Evolutionary conservation across 1,140 invertebrate species (phyloP).

Genomic region (Lineus longissimus): DNA sequence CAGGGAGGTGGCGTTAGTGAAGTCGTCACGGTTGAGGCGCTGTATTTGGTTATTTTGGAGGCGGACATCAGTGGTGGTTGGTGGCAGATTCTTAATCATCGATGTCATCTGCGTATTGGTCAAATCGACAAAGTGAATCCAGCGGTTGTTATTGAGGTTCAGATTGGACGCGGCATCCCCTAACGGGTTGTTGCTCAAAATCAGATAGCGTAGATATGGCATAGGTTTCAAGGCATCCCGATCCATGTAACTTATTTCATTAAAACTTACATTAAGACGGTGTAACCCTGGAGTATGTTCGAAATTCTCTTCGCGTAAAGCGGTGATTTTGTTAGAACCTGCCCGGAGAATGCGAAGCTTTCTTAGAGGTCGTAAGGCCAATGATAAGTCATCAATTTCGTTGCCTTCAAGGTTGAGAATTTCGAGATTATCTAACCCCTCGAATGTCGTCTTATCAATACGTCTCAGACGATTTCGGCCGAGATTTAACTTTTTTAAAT

Average conservation of each 20-base stretch:
- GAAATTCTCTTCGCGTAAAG: conserved; percentile 69
- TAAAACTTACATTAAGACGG: conserved; percentile 62
- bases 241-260: conserved; percentile 61
- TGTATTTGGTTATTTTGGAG: conserved; percentile 73
- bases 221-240: conserved; percentile 66
- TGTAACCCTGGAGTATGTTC: conserved; percentile 56
- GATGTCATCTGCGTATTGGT: conserved; percentile 72
- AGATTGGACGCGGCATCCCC: conserved; percentile 67
- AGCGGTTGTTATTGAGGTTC: conserved; percentile 57
- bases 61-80: conserved; percentile 74
- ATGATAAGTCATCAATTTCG: conserved; percentile 43
- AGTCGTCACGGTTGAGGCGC: conserved; percentile 73
- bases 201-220: conserved; percentile 74
- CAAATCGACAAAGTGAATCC: conserved; percentile 68
- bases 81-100: conserved; percentile 78
- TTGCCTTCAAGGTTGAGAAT: conserved; percentile 56
- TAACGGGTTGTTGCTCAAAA: conserved; percentile 74
- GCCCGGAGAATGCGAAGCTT: conserved; percentile 69
- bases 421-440: conserved; percentile 42
- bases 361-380: conserved; percentile 44
- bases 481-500: conserved; percentile 57
- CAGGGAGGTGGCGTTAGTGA: conserved; percentile 82
- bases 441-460: conserved; percentile 58
- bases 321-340: conserved; percentile 67
- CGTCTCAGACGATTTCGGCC: conserved; percentile 62